Percentiles rank a stretch among this genome's conserved stretches.
These are phyloP conservation scores for Ochropacha duplaris DNA, from an alignment of 2,888 invertebrate species.

Conservation along the genomic window DNA sequence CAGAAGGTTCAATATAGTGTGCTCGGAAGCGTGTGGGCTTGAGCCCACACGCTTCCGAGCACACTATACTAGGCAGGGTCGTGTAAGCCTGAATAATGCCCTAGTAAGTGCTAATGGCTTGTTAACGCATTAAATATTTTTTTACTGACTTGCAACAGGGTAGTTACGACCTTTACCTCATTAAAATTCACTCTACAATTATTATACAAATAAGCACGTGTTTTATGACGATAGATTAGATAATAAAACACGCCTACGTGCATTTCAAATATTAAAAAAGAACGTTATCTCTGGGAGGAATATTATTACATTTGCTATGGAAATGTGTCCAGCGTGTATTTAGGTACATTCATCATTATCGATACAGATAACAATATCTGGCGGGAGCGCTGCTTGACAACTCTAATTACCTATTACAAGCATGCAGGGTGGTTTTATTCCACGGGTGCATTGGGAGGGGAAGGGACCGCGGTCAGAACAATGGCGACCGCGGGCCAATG, in stretches of 20 bases:
- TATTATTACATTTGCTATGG: not conserved
- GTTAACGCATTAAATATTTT: not conserved
- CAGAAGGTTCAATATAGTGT: not conserved
- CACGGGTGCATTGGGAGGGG: slow-evolving; percentile 15
- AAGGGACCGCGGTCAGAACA: slow-evolving; percentile 44
- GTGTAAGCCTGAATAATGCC: not conserved
- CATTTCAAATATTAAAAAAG: slow-evolving; percentile 1
- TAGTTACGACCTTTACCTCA: not conserved
- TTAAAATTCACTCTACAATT: slow-evolving; percentile 1
- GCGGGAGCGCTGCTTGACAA: slow-evolving; percentile 17
- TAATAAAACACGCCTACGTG: slow-evolving; percentile 10
- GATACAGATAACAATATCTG: not conserved
- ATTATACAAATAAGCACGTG: not conserved
- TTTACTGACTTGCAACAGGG: not conserved
- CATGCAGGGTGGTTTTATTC: slow-evolving; percentile 33
- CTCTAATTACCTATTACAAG: slow-evolving; percentile 24
- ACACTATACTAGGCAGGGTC: not conserved
- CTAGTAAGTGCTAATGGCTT: not conserved
- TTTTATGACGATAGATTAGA: slow-evolving; percentile 9
- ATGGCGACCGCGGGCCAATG: slow-evolving; percentile 69
- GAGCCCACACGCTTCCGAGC: not conserved
- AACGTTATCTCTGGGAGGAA: not conserved
- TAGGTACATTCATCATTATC: not conserved
- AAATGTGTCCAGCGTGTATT: not conserved
- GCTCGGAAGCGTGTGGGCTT: not conserved